Evolutionary conservation across 2,797 vertebrate species (phyloP).

Genomic region (Euthynnus affinis): DNA sequence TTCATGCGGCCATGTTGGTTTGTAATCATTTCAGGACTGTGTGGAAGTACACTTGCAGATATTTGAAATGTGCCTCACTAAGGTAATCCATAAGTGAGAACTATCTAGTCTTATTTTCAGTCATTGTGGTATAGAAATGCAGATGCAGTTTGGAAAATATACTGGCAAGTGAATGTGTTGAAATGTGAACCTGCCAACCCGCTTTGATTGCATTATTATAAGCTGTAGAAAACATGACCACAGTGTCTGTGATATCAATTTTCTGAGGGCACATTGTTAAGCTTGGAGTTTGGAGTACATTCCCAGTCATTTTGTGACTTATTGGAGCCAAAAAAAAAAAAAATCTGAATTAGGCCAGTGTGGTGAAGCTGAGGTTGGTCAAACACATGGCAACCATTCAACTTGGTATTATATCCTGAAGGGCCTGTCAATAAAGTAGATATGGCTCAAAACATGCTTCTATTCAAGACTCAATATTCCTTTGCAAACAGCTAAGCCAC

Average conservation of each 20-base stretch:
- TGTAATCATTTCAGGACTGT: neutral
- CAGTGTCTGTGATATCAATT: neutral
- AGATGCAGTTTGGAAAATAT: neutral
- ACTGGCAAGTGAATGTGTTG: neutral
- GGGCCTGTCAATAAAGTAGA: slow-evolving; percentile 10
- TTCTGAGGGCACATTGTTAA: neutral
- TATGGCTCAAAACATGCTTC: neutral
- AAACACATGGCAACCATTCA: slow-evolving; percentile 28
- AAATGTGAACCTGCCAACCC: neutral
- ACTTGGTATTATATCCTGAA: neutral
- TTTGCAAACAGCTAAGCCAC: no score
- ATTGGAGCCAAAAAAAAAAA: neutral
- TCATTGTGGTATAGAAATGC: neutral
- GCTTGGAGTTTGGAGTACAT: neutral
- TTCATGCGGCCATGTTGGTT: neutral
- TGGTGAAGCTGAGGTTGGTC: neutral
- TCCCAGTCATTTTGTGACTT: slow-evolving; percentile 17
- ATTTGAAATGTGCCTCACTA: slow-evolving; percentile 4
- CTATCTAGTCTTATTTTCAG: neutral
- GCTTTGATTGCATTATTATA: neutral
- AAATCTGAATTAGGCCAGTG: slow-evolving; percentile 3
- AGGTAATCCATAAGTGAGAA: neutral
- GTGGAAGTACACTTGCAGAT: neutral
- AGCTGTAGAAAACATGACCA: neutral
- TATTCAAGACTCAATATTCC: neutral